Conservation (phyloP, 2,888 invertebrate genomes). For the Leptopilina drosophilae region DNA sequence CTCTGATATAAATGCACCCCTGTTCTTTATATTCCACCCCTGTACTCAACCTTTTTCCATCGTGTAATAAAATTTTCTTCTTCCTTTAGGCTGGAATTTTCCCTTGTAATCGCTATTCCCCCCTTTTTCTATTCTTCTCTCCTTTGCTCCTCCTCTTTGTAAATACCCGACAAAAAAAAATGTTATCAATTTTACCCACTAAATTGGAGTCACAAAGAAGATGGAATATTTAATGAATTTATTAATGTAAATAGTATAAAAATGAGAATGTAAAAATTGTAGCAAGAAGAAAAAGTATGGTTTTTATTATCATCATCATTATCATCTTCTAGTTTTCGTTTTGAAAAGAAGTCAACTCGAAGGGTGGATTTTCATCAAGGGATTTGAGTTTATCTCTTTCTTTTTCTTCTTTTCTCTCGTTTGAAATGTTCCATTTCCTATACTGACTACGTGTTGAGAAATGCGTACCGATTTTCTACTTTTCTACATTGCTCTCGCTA, state of each 20-base stretch:
- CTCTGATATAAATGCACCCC: conserved; percentile 70
- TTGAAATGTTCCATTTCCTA: conserved; percentile 43
- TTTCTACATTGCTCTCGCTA: conserved; percentile 41
- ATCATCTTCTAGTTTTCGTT: background rate
- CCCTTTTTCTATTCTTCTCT: background rate
- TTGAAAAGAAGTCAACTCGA: background rate
- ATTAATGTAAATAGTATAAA: no score
- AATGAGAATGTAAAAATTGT: no score
- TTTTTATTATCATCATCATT: no score
- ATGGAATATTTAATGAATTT: no score
- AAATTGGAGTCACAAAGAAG: no score
- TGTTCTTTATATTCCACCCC: conserved; percentile 51
- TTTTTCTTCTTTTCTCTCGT: background rate
- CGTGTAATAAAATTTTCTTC: conserved; percentile 47
- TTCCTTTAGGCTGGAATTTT: conserved; percentile 29
- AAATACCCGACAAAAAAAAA: background rate
- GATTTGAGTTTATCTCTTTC: conserved; percentile 42
- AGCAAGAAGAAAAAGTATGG: no score
- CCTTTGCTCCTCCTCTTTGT: no score
- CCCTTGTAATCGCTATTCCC: conserved; percentile 14
- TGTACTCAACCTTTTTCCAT: conserved; percentile 38
- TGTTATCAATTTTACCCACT: background rate
- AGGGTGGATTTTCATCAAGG: conserved; percentile 17
- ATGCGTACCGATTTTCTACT: conserved; percentile 48
- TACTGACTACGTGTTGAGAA: conserved; percentile 46